phyloP scores from a whole-genome alignment of 1,140 invertebrate species.

The Orchestia grillus region DNA sequence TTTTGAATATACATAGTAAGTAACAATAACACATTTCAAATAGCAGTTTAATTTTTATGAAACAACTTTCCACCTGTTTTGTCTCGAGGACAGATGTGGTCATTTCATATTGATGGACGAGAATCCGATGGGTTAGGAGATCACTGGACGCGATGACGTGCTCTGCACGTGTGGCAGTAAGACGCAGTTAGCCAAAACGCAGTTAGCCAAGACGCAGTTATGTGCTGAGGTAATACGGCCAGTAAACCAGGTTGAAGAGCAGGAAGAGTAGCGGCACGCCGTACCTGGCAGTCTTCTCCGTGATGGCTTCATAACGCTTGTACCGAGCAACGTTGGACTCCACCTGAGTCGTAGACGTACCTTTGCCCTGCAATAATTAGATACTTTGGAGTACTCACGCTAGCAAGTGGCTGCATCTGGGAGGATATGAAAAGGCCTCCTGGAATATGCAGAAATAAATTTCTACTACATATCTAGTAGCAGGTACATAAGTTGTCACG shows the following conservation, averaged over 20 bases:
- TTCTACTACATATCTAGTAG: too few species aligned
- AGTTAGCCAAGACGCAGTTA: neutral
- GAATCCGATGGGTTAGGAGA: neutral
- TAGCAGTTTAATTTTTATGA: neutral
- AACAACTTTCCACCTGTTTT: neutral
- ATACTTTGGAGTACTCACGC: neutral
- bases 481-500: too few species aligned
- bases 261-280: conserved; percentile 57
- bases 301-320: conserved; percentile 35
- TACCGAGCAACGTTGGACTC: conserved; percentile 32
- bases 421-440: too few species aligned
- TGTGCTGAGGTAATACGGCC: conserved; percentile 54
- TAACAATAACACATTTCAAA: neutral
- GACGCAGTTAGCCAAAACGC: neutral
- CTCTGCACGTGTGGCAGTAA: neutral
- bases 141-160: neutral
- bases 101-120: neutral
- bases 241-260: conserved; percentile 56
- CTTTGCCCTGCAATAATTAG: conserved; percentile 1
- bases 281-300: conserved; percentile 7
- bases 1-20: neutral
- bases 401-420: too few species aligned
- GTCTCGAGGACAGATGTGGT: neutral
- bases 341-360: conserved; percentile 28
- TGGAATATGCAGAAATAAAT: too few species aligned